Base-by-base conservation (phyloP, 2,888 invertebrate genomes). In the Hemaris fuciformis region DNA sequence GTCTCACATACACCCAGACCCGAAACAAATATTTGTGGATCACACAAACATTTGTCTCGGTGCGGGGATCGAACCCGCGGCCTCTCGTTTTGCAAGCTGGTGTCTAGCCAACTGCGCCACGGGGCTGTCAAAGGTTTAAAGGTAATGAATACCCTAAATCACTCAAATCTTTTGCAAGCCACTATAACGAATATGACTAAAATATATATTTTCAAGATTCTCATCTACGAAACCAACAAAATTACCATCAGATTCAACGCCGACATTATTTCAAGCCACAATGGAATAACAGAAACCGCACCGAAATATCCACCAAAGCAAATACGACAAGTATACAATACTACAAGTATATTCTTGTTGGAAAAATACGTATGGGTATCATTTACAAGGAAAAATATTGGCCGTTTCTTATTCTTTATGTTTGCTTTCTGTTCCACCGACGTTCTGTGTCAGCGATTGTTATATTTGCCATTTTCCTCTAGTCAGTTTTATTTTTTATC, bases 311-410 rank as follows among this genome's bases (percentile, higher is more conserved):
- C 42, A 18, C 27, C 53, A 53, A 53, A 53, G 27, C 10, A 59
- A 46, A 45, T 46, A 45, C 46, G 34, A 34, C 18, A 43, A 41
- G 8, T 27, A 22, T 22, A n/a, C n/a, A n/a, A n/a, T n/a, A n/a
- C n/a, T n/a, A n/a, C n/a, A n/a, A n/a, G 59, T 42, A 31, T 42
- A 45, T 27, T 59, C 34, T 46, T 53, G 27, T 59, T 22, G 22
- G 43, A 43, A 31, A 45, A 59, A 59, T 59, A 59, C 46, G 20
- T 53, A 53, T 31, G 53, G 8, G 53, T 53, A 53, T 53, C 27
- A 31, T 53, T 53, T 53, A 31, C 53, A 7, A 31, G 53, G 27
- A 31, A 53, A 46, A 53, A 59, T 34, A 27, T 59, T 59, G 45
- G 57, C n/a, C 15, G 57, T 41, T 57, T 57, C 41, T 27, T 31